phyloP scores from a whole-genome alignment of 2,113 vertebrate genomes.

The Saccopteryx leptura region DNA sequence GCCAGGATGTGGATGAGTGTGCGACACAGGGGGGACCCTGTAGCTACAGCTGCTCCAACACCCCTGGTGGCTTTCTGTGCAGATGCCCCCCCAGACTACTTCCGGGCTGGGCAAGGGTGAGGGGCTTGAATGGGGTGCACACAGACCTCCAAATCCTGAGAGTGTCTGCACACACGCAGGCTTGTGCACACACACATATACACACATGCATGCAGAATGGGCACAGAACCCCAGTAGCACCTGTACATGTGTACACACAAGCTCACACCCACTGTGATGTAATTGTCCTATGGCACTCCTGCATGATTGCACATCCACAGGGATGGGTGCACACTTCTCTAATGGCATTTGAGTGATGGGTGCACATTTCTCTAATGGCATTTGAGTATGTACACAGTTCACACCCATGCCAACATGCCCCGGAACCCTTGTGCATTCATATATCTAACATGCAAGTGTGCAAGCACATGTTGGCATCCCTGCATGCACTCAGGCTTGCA shows the following conservation, averaged over 20 bases:
- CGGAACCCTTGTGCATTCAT: background rate
- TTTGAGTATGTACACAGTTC: rapidly evolving
- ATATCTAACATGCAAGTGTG: background rate
- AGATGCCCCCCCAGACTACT: constrained; percentile 96
- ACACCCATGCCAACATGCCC: rapidly evolving
- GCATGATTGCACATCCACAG: background rate
- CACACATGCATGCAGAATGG: background rate
- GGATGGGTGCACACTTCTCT: background rate
- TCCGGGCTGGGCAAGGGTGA: constrained; percentile 96
- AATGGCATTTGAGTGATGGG: background rate
- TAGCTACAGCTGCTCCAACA: constrained; percentile 96
- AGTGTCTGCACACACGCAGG: rapidly evolving
- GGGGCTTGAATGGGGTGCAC: background rate
- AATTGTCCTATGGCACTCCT: background rate
- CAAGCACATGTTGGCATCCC: rapidly evolving
- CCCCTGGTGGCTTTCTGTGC: constrained; percentile 95
- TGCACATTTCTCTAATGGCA: background rate
- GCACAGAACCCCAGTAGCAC: background rate
- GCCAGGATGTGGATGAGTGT: constrained; percentile 97
- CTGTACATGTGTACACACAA: background rate
- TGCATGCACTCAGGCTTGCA: rapidly evolving
- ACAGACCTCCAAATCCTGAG: background rate
- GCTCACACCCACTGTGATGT: background rate
- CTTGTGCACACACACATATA: background rate
- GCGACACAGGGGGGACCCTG: constrained; percentile 90